Evolutionary conservation across 1,140 invertebrate species (phyloP).

Genomic region (Latrodectus geometricus): DNA sequence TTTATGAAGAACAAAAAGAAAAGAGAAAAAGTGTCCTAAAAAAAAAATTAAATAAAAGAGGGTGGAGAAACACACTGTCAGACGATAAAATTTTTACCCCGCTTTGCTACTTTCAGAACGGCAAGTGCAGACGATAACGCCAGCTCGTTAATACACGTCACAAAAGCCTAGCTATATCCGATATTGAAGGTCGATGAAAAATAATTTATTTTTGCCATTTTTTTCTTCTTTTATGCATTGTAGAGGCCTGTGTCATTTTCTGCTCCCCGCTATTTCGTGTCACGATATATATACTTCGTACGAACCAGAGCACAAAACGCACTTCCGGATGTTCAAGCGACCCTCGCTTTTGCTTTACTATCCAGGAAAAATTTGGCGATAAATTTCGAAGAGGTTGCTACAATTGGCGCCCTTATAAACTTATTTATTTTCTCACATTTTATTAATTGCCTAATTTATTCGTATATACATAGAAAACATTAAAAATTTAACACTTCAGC

Average conservation of each 20-base stretch:
- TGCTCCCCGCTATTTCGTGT: conserved; percentile 15
- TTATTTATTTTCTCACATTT: too few relatives aligned
- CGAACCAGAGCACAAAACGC: conserved; percentile 15
- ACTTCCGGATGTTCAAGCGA: conserved; percentile 28
- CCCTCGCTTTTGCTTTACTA: background rate
- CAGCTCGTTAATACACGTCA: conserved; percentile 27
- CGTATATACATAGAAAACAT: too few relatives aligned
- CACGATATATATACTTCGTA: conserved; percentile 4
- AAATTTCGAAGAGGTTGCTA: background rate
- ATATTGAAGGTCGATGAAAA: conserved; percentile 32
- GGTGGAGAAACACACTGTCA: background rate
- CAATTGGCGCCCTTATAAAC: too few relatives aligned
- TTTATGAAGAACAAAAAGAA: too few relatives aligned
- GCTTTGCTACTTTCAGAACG: background rate
- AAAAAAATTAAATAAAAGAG: too few relatives aligned
- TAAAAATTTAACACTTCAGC: too few relatives aligned
- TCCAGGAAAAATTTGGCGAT: background rate
- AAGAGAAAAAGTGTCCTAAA: too few relatives aligned
- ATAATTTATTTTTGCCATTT: conserved; percentile 31
- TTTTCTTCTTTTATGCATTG: background rate
- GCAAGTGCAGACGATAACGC: conserved; percentile 1
- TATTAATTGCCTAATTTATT: too few relatives aligned
- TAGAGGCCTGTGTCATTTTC: conserved; percentile 13
- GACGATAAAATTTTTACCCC: conserved; percentile 28
- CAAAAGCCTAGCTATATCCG: conserved; percentile 1